Percentiles rank a stretch among this genome's conserved stretches.
These are phyloP conservation scores for Geothlypis trichas DNA, from an alignment of 2,113 vertebrate species.

Conservation along the genomic window DNA sequence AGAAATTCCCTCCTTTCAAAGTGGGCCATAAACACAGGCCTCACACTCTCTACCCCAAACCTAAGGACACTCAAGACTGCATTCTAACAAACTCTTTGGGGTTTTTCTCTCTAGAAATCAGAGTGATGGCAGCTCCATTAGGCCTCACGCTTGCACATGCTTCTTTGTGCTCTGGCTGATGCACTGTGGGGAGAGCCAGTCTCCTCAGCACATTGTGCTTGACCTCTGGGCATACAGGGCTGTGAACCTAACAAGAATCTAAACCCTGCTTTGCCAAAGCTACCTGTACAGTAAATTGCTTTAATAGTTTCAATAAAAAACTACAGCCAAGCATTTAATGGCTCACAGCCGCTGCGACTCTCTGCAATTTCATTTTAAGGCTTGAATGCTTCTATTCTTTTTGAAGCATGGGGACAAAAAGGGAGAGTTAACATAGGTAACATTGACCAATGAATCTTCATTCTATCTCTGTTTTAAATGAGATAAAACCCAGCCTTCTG, in stretches of 20 bases:
- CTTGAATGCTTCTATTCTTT: neutral
- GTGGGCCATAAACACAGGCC: neutral
- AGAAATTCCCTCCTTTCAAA: neutral
- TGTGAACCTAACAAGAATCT: neutral
- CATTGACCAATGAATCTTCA: neutral
- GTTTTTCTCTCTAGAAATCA: neutral
- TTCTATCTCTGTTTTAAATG: neutral
- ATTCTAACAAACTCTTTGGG: neutral
- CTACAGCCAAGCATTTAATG: neutral
- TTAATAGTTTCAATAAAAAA: neutral
- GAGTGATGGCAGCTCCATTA: neutral
- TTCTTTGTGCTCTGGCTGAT: neutral
- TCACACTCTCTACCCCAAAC: neutral
- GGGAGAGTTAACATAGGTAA: neutral
- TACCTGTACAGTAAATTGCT: neutral
- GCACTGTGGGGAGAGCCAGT: neutral
- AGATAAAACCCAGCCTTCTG: neutral
- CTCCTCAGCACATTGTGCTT: neutral
- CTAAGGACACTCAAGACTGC: neutral
- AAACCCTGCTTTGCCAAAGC: neutral
- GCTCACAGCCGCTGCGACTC: neutral
- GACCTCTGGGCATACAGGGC: neutral
- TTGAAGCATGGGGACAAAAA: neutral
- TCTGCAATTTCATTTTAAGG: neutral
- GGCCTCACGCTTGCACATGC: rapidly evolving